Conservation (phyloP, 1,140 invertebrate species). For the Dendrolimus punctatus region DNA sequence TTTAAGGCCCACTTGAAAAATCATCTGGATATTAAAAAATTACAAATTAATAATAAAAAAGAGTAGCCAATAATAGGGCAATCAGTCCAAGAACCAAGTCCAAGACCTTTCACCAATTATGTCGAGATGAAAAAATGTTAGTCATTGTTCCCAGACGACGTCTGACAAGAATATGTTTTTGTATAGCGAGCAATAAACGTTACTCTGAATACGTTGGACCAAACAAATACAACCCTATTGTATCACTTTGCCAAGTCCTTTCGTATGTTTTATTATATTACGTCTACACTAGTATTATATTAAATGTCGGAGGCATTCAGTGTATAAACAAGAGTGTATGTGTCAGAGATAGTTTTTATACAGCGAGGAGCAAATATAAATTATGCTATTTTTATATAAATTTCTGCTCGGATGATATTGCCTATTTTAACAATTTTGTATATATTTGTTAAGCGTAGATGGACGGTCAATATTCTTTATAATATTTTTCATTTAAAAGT, state of each 20-base stretch:
- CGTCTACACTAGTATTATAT: neutral
- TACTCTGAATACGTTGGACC: neutral
- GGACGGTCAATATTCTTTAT: no score
- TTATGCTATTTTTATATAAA: no score
- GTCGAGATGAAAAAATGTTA: neutral
- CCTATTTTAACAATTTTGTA: no score
- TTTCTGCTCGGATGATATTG: no score
- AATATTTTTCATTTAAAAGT: no score
- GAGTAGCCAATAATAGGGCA: neutral
- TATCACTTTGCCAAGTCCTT: neutral
- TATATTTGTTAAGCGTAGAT: no score
- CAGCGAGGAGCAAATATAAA: no score
- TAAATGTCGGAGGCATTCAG: no score
- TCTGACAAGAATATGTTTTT: slow-evolving; percentile 3
- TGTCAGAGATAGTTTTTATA: no score
- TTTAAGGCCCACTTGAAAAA: no score
- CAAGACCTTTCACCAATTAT: neutral
- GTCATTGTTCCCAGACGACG: slow-evolving; percentile 3
- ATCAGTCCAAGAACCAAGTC: slow-evolving; percentile 1
- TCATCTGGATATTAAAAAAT: no score
- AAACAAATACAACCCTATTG: slow-evolving; percentile 1
- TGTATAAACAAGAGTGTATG: no score
- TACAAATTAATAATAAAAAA: neutral
- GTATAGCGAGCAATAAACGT: slow-evolving; percentile 2
- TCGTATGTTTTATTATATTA: slow-evolving; percentile 3